Base-by-base conservation (phyloP, 2,797 vertebrate species). In the Sebastes taczanowskii region DNA sequence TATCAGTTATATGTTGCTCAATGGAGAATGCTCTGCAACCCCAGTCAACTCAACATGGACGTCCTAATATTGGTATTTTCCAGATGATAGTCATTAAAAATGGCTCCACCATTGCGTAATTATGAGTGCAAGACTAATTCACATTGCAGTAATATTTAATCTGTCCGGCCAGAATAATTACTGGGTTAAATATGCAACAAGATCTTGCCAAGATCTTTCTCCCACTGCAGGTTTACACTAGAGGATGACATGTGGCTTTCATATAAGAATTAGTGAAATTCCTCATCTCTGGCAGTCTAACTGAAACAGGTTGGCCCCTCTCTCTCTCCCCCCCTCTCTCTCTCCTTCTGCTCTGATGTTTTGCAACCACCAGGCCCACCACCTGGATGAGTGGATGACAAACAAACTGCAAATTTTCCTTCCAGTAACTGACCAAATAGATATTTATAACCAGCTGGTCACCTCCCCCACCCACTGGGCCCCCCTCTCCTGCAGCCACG, bases 371-470 rank as follows among this genome's bases (percentile, higher is more conserved):
- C 70, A 72, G 86, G 82, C 89, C 91, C 91, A 91, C 94, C 95
- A 96, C 95, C 94, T 96, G 95, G 94, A 93, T 87, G 88, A 94
- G 89, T 94, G 90, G 88, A 95, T 92, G 92, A 95, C 89, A 92
- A 95, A 95, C 92, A 95, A 93, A 95, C 93, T 95, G 90, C 93
- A 94, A 86, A 94, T 95, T 92, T 94, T 94, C 92, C 84, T 95
- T 95, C 95, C 95, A 96, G 95, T 95, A 96, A 95, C 93, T 95
- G 92, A 95, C 93, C 94, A 94, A 95, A 94, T 95, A 95, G 95
- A 95, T 96, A 95, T 96, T 95, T 96, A 94, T 96, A 95, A 95
- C 93, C 95, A 96, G 94, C 95, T 96, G 95, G 94, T 94, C 91
- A 91, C 92, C 93, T 89, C 93, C 86, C 87, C 88, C 88, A 68